Percentiles rank a stretch among this genome's conserved stretches.
Evolutionary conservation across 2,797 vertebrate genomes (phyloP).

Genomic region (Babyrousa celebensis): DNA sequence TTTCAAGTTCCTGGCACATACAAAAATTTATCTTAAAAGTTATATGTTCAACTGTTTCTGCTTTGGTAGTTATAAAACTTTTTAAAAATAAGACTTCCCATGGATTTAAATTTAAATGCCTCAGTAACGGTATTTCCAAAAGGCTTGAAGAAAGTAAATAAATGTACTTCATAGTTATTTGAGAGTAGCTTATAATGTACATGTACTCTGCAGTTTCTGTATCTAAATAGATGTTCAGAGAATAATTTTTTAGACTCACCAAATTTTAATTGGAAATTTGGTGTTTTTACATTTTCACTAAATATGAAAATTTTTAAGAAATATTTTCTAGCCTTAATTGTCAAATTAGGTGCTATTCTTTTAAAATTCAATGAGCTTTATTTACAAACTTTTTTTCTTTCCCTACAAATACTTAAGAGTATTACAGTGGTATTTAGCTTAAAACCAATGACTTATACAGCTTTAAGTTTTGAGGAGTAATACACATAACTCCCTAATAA

Average conservation of each 20-base stretch:
- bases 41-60: constrained; percentile 26
- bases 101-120: constrained; percentile 69
- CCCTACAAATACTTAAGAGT: background rate
- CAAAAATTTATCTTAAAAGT: constrained; percentile 57
- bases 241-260: constrained; percentile 44
- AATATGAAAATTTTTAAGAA: constrained; percentile 11
- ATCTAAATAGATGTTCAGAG: constrained; percentile 28
- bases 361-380: background rate
- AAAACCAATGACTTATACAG: constrained; percentile 30
- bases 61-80: constrained; percentile 27
- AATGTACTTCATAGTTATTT: background rate
- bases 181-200: background rate
- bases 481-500: background rate
- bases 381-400: constrained; percentile 40
- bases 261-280: constrained; percentile 62
- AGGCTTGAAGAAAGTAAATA: constrained; percentile 28
- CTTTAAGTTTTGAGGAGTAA: constrained; percentile 54
- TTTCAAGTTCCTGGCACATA: constrained; percentile 39
- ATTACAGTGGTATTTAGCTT: constrained; percentile 1
- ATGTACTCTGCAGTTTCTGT: background rate
- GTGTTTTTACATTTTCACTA: constrained; percentile 56
- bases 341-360: background rate
- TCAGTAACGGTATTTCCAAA: background rate
- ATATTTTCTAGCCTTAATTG: constrained; percentile 18
- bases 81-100: background rate